Percentiles rank a stretch among this genome's conserved stretches.
These are phyloP conservation scores for Sceloporus tristichus DNA, from an alignment of 2,113 vertebrate genomes.

Conservation along the genomic window DNA sequence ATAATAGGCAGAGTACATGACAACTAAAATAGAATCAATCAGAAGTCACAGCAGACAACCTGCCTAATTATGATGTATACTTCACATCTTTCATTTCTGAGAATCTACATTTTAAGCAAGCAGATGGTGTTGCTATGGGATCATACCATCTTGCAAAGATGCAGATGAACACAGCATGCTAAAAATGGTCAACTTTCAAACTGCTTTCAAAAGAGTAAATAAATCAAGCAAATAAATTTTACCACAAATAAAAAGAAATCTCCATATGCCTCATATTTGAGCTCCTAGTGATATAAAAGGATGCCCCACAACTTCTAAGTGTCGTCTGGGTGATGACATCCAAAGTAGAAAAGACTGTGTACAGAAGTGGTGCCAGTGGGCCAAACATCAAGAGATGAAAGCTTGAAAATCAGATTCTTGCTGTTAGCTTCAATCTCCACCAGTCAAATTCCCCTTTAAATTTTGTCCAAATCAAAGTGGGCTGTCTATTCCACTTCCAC, in stretches of 20 bases:
- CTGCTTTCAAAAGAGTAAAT: constrained; percentile 39
- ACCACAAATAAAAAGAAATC: constrained; percentile 64
- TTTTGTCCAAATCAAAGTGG: not conserved
- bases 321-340: constrained; percentile 35
- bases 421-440: not conserved
- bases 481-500: not conserved
- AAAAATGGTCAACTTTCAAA: constrained; percentile 71
- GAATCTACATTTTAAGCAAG: constrained; percentile 66
- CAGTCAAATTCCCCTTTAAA: not conserved
- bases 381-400: not conserved
- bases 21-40: constrained; percentile 64
- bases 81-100: constrained; percentile 69
- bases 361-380: not conserved
- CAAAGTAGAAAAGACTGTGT: not conserved
- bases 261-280: constrained; percentile 60
- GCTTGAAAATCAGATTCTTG: not conserved
- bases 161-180: constrained; percentile 69
- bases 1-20: constrained; percentile 48
- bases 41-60: constrained; percentile 72
- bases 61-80: constrained; percentile 76
- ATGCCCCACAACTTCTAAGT: constrained; percentile 45
- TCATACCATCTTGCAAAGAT: constrained; percentile 68
- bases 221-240: constrained; percentile 64
- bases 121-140: constrained; percentile 77
- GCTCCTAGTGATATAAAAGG: constrained; percentile 21